These are phyloP conservation scores for Volucella inflata DNA, from an alignment of 2,888 invertebrate genomes.

Conservation along the genomic window DNA sequence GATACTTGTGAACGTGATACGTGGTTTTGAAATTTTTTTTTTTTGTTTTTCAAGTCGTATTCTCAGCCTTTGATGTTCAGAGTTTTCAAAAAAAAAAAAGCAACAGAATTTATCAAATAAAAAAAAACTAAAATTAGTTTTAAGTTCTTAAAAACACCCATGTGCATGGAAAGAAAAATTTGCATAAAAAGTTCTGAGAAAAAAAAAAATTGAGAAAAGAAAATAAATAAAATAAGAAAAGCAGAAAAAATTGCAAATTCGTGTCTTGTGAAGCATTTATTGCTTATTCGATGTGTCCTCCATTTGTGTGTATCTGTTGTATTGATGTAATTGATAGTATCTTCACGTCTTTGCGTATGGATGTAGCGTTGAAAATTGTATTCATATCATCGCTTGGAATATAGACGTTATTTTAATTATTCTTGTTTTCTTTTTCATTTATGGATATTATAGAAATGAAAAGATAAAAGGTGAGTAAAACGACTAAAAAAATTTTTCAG, in stretches of 20 bases:
- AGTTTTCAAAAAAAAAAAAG: background rate
- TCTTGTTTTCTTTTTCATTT: slow-evolving; percentile 50
- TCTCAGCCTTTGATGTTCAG: slow-evolving; percentile 20
- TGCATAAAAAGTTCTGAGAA: slow-evolving; percentile 59
- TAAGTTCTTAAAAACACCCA: slow-evolving; percentile 2
- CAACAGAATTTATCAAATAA: background rate
- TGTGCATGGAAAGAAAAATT: slow-evolving; percentile 31
- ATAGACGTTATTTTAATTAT: slow-evolving; percentile 24
- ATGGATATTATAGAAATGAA: slow-evolving; percentile 69
- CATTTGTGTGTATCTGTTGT: slow-evolving; percentile 33
- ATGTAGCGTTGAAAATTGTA: slow-evolving; percentile 51
- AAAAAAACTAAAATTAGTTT: slow-evolving; percentile 9
- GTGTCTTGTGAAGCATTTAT: slow-evolving; percentile 68
- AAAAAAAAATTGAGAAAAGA: slow-evolving; percentile 6
- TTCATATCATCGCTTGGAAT: slow-evolving; percentile 63
- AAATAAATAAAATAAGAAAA: background rate
- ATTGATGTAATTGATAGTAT: slow-evolving; percentile 62
- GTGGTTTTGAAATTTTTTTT: slow-evolving; percentile 15
- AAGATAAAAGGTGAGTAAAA: slow-evolving; percentile 66
- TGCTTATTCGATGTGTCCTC: slow-evolving; percentile 52
- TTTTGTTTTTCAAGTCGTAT: background rate
- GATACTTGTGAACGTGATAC: slow-evolving; percentile 31
- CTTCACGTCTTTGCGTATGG: slow-evolving; percentile 59
- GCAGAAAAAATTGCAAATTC: slow-evolving; percentile 53
- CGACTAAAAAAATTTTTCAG: slow-evolving; percentile 1